These are phyloP conservation scores for Limosa lapponica DNA, from an alignment of 2,797 vertebrate species.

Conservation along the genomic window DNA sequence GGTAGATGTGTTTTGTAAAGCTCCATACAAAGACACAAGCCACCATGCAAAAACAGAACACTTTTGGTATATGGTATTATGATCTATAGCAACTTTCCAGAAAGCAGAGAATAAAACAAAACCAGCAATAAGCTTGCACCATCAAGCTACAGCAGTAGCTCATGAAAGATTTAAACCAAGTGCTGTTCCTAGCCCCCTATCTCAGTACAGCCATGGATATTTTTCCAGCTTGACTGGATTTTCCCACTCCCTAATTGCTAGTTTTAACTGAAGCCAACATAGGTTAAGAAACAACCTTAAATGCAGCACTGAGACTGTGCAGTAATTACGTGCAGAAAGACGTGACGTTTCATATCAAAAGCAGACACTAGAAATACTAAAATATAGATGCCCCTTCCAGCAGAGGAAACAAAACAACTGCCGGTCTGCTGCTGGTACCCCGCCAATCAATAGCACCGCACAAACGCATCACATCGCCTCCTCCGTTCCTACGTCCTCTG, in stretches of 20 bases:
- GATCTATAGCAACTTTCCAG: background rate
- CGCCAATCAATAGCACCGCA: background rate
- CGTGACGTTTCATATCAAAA: background rate
- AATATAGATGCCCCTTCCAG: background rate
- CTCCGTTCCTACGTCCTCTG: background rate
- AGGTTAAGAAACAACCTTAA: background rate
- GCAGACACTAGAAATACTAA: background rate
- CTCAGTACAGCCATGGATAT: background rate
- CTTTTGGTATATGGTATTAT: fast-evolving
- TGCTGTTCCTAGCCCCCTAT: background rate
- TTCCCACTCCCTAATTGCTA: constrained; percentile 29
- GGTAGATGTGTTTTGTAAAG: background rate
- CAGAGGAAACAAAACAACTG: background rate
- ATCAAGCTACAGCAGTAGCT: background rate
- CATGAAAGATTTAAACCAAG: background rate
- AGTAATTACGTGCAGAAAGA: background rate
- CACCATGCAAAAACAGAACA: background rate
- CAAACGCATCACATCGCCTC: background rate
- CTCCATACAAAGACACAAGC: background rate
- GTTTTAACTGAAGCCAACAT: background rate
- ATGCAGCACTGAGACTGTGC: background rate
- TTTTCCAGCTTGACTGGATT: constrained; percentile 51
- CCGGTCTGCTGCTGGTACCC: background rate
- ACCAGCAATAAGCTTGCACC: background rate
- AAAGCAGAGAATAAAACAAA: background rate